Base-by-base conservation (phyloP, 2,113 vertebrate genomes). In the Corythoichthys haematopterus region DNA sequence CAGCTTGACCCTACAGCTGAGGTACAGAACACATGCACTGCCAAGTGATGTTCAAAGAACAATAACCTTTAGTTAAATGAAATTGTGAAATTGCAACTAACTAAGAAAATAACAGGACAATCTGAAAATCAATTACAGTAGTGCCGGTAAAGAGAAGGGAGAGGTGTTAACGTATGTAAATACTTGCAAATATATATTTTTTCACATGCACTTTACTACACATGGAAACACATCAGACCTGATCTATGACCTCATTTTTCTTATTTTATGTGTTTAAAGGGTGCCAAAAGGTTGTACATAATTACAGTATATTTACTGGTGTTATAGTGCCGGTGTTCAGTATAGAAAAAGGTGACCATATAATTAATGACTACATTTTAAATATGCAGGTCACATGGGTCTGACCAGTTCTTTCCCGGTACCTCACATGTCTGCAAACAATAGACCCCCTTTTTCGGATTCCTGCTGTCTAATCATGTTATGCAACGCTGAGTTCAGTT, bases 391-490 rank as follows among this genome's bases (percentile, higher is more conserved):
- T 80, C 84, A 79, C 77, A 72, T 83, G 80, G 62, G 71, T 50
- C 13, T 0, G 3, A 70, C 76, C 70, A 62, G 71, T 67, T 43
- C 38, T 64, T 46, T 51, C 53, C 43, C 53, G n/a, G 28, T 61
- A 47, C 47, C 71, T 79, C 76, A 78, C 66, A 74, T 70, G 74
- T 16, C 64, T 20, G 55, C 15, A 70, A 83, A 85, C 78, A 87
- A 81, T 78, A 66, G 75, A 68, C 70, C 68, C 66, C 62, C 70
- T 83, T 61, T 81, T 60, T 74, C 82, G 77, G 78, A 83, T 83
- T 85, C 73, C 81, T 80, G 79, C 71, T 40, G 71, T 77, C 77
- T 80, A 80, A 84, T 84, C 74, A 16, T 6, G 75, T 88, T 87
- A 84, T 38, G 83, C 72, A 84, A 88, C 65, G 78, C 69, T 60